Percentiles rank a stretch among this genome's conserved stretches.
phyloP scores from a whole-genome alignment of 2,888 invertebrate genomes.

The Strigamia maritima region DNA sequence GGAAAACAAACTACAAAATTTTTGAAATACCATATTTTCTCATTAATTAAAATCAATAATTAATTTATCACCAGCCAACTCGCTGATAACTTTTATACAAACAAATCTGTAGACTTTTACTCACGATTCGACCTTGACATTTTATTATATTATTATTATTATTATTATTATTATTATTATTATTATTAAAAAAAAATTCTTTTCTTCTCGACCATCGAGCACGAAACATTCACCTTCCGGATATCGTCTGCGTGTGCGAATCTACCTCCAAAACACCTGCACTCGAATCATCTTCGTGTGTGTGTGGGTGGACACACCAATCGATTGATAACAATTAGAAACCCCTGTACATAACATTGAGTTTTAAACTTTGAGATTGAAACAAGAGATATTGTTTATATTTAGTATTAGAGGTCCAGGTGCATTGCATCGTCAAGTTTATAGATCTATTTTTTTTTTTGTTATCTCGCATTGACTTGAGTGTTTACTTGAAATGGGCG shows the following conservation, averaged over 20 bases:
- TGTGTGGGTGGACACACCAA: neutral
- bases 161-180: too few species aligned
- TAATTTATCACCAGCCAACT: neutral
- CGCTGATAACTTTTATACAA: neutral
- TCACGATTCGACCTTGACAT: neutral
- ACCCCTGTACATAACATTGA: neutral
- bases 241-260: neutral
- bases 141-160: neutral
- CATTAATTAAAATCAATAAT: neutral
- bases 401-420: too few species aligned
- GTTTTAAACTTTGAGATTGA: too few species aligned
- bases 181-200: neutral
- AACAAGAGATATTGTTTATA: too few species aligned
- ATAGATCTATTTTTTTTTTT: neutral
- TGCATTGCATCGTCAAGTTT: neutral
- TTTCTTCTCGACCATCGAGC: neutral
- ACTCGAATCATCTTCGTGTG: too few species aligned
- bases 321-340: constrained; percentile 6
- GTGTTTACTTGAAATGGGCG: neutral
- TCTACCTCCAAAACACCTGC: constrained; percentile 4
- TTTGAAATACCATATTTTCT: too few species aligned
- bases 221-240: constrained; percentile 5
- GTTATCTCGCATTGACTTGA: neutral
- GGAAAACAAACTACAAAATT: too few species aligned
- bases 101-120: neutral